Conservation (phyloP, 2,113 vertebrate species). For the Semnornis frantzii region DNA sequence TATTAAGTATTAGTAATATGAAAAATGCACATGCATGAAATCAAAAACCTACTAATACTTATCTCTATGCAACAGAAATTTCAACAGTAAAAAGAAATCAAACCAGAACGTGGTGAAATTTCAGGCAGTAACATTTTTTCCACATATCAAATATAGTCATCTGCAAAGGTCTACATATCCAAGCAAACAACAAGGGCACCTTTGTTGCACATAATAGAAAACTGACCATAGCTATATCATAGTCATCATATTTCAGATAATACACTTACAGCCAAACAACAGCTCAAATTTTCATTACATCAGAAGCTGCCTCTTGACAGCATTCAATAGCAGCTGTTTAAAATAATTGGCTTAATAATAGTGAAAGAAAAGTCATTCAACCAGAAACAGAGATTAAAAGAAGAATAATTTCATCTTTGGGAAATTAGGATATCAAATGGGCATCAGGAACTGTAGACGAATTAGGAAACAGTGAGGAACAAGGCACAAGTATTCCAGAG, state of each 20-base stretch:
- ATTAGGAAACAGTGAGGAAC: not conserved
- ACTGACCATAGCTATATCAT: not conserved
- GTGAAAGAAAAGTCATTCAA: not conserved
- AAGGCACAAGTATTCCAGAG: not conserved
- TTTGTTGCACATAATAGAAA: not conserved
- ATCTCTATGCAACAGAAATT: not conserved
- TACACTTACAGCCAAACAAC: not conserved
- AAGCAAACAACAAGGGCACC: not conserved
- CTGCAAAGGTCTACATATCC: not conserved
- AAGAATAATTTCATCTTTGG: not conserved
- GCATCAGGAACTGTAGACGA: not conserved
- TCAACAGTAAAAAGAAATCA: not conserved
- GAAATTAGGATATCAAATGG: not conserved
- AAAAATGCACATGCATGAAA: not conserved
- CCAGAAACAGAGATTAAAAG: not conserved
- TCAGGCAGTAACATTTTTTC: not conserved
- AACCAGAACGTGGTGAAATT: not conserved
- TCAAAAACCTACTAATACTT: not conserved
- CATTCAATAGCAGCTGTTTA: not conserved
- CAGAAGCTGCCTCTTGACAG: not conserved
- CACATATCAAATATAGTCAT: not conserved
- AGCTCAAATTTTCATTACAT: not conserved
- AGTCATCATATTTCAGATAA: not conserved
- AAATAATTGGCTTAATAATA: constrained; percentile 13
- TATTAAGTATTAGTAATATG: not conserved